A percentile compares a stretch with the other conserved stretches of the same genome.
These are phyloP conservation scores for Macrotis lagotis DNA, from an alignment of 2,113 vertebrate species.

Conservation along the genomic window DNA sequence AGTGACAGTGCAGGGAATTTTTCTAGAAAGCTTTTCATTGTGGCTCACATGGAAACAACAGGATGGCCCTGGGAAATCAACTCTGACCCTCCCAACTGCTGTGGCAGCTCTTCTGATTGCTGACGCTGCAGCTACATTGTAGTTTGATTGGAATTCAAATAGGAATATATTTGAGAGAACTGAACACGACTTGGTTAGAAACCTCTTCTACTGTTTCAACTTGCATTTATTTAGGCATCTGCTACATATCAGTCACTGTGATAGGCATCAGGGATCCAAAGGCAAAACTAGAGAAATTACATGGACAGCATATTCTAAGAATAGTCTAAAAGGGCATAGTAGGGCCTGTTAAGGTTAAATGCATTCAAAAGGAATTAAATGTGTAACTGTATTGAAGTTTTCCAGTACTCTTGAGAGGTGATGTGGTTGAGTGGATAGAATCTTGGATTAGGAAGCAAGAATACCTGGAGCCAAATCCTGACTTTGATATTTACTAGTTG, in stretches of 20 bases:
- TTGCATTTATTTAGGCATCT: background rate
- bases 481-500: background rate
- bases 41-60: slow-evolving; percentile 74
- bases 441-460: background rate
- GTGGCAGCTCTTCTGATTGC: slow-evolving; percentile 70
- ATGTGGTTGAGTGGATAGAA: background rate
- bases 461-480: background rate
- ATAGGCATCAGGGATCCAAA: background rate
- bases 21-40: slow-evolving; percentile 58
- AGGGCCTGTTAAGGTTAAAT: background rate
- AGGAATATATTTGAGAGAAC: background rate
- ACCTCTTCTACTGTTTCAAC: background rate
- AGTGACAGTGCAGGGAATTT: slow-evolving; percentile 47
- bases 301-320: background rate
- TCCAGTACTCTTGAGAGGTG: background rate
- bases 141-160: slow-evolving; percentile 3
- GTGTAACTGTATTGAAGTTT: background rate
- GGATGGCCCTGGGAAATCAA: slow-evolving; percentile 75
- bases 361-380: background rate
- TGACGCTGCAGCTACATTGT: slow-evolving; percentile 68
- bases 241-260: background rate
- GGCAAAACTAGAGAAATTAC: background rate
- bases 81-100: slow-evolving; percentile 73
- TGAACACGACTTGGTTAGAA: background rate
- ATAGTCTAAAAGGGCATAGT: background rate